Evolutionary conservation across 2,113 vertebrate genomes (phyloP), one percentile per base, ranked within the genome.

Genomic region (Cinclus mexicanus): DNA sequence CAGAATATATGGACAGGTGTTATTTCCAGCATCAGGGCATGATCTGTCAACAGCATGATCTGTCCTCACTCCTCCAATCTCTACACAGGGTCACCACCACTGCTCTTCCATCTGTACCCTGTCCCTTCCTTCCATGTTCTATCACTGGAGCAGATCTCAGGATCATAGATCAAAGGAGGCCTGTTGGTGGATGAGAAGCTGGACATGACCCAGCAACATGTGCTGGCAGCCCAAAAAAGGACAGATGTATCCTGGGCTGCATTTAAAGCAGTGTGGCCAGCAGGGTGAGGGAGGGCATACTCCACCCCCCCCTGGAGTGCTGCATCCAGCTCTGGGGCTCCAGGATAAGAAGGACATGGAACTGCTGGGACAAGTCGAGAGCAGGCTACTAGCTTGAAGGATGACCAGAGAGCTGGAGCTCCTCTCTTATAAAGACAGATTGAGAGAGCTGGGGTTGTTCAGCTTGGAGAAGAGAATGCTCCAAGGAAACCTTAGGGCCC

Each of bases 261-360:
- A 41, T 41, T 29, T 29, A 53, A 55, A 60, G 7, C 28, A 60
- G 16, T 1, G 1, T 14, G 9, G 33, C 24, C 61, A 60, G 24
- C 20, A 25, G 39, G 37, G 11, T 0, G 0, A 39, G 33, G 11
- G 29, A 47, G 33, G 20, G 13, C 12, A 74, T 57, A 37, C 35
- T 44, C 52, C 67, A 3, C 5, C 23, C 8, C 26, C 35, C 35
- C 15, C 12, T 28, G 26, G 18, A 50, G 25, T 37, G 4, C 26
- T 44, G 33, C 6, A 3, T n/a, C 44, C 33, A 52, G 23, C 4
- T 44, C 52, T 46, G 46, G 7, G 16, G 2, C 10, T 8, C 44
- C 37, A 65, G 13, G 18, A 50, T 9, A 57, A 44, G 44, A 50
- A 71, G 29, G 31, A 26, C 5, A 6, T 12, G 28, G 28, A 74